Evolutionary conservation across 2,797 vertebrate species (phyloP).

Genomic region (Eupleurogrammus muticus): DNA sequence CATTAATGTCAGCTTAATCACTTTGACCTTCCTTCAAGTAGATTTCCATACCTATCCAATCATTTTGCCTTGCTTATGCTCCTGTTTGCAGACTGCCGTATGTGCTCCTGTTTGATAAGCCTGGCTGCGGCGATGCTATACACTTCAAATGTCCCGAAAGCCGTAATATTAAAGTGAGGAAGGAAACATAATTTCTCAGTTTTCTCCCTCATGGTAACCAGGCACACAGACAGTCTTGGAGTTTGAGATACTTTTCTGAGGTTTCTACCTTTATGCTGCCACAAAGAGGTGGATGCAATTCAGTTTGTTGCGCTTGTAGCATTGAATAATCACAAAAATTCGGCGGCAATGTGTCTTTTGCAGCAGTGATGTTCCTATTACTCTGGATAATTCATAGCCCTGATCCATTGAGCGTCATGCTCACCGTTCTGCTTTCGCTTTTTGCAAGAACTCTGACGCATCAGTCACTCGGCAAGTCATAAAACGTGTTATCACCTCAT

Average conservation of each 20-base stretch:
- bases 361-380: not conserved
- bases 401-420: not conserved
- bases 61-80: slow-evolving; percentile 69
- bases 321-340: not conserved
- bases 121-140: slow-evolving; percentile 45
- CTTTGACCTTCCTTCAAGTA: slow-evolving; percentile 86
- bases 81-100: slow-evolving; percentile 66
- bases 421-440: not conserved
- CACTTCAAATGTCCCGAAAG: slow-evolving; percentile 37
- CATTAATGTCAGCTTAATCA: slow-evolving; percentile 87
- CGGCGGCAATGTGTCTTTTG: slow-evolving; percentile 5
- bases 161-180: slow-evolving; percentile 29
- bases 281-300: not conserved
- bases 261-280: not conserved
- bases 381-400: not conserved
- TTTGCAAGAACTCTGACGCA: not conserved
- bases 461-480: not conserved
- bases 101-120: slow-evolving; percentile 68
- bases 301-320: not conserved
- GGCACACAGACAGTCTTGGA: not conserved
- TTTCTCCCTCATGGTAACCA: not conserved
- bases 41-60: slow-evolving; percentile 86
- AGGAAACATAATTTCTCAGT: not conserved
- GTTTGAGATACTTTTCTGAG: not conserved
- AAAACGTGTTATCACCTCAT: not conserved